Percentiles rank a stretch among this genome's conserved stretches.
Conservation (phyloP, 1,140 invertebrate genomes). For the Branchinecta lindahli region DNA sequence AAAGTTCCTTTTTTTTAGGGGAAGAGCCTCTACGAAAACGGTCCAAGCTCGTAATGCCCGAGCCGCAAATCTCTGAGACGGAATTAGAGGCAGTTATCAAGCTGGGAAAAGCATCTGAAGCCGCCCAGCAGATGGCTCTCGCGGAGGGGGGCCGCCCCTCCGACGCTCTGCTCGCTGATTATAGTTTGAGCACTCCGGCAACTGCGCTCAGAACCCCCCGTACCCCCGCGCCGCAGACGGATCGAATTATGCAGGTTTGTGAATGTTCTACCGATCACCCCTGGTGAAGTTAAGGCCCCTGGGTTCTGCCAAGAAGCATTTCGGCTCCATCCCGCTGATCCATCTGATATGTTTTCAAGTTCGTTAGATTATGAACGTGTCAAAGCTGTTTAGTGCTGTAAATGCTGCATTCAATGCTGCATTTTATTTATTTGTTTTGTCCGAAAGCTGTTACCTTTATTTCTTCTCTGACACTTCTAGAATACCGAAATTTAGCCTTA, state of each 20-base stretch:
- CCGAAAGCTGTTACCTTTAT: no score
- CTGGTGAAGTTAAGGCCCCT: no score
- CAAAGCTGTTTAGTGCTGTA: no score
- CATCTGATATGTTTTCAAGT: no score
- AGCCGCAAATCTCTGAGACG: conserved; percentile 86
- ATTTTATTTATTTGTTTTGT: no score
- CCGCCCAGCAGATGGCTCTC: conserved; percentile 74
- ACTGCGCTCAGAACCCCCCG: conserved; percentile 57
- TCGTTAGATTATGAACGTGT: no score
- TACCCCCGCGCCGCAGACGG: conserved; percentile 60
- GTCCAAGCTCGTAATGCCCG: conserved; percentile 87
- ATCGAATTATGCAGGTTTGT: conserved; percentile 42
- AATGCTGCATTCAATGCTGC: no score
- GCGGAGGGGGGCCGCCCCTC: conserved; percentile 64
- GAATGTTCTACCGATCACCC: neutral
- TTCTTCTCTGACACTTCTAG: no score
- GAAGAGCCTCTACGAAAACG: conserved; percentile 82
- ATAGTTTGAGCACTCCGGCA: conserved; percentile 57
- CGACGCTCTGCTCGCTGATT: conserved; percentile 77
- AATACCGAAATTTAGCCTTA: no score
- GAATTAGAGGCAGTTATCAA: conserved; percentile 88
- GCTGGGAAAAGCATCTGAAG: conserved; percentile 83
- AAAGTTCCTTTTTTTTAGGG: conserved; percentile 25
- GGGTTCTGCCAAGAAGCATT: no score
- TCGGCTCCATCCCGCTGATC: no score